A percentile compares a stretch with the other conserved stretches of the same genome.
phyloP scores from a whole-genome alignment of 2,113 vertebrate genomes.

The Solea solea region DNA sequence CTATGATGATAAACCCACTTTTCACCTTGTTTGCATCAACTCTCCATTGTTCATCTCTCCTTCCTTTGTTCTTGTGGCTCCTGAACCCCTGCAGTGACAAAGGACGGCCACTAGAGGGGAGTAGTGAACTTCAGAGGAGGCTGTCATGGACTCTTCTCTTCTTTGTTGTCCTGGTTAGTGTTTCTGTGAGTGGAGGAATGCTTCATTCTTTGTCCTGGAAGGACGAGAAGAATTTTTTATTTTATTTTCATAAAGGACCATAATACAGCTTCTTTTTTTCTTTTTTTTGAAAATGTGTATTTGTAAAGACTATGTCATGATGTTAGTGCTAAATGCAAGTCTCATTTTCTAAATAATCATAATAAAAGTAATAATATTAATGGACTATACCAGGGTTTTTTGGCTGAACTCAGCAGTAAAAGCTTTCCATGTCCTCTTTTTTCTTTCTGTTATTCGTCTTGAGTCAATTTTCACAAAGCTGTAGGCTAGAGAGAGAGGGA shows the following conservation, averaged over 20 bases:
- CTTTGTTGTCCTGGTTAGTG: slow-evolving; percentile 23
- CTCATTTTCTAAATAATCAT: not conserved
- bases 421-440: slow-evolving; percentile 17
- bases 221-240: not conserved
- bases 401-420: not conserved
- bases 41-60: slow-evolving; percentile 38
- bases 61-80: slow-evolving; percentile 68
- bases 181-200: slow-evolving; percentile 43
- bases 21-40: not conserved
- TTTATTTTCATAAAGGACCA: no score
- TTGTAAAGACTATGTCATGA: no score
- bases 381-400: not conserved
- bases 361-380: no score
- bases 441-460: not conserved
- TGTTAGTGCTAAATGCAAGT: not conserved
- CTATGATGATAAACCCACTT: no score
- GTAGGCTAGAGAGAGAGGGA: slow-evolving; percentile 18
- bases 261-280: no score
- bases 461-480: slow-evolving; percentile 44
- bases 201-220: slow-evolving; percentile 65
- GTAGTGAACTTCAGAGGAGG: slow-evolving; percentile 50
- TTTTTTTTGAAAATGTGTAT: not conserved
- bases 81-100: not conserved
- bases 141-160: not conserved
- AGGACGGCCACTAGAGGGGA: slow-evolving; percentile 65